phyloP scores from a whole-genome alignment of 2,797 vertebrate genomes.

The Adrianichthys oophorus region DNA sequence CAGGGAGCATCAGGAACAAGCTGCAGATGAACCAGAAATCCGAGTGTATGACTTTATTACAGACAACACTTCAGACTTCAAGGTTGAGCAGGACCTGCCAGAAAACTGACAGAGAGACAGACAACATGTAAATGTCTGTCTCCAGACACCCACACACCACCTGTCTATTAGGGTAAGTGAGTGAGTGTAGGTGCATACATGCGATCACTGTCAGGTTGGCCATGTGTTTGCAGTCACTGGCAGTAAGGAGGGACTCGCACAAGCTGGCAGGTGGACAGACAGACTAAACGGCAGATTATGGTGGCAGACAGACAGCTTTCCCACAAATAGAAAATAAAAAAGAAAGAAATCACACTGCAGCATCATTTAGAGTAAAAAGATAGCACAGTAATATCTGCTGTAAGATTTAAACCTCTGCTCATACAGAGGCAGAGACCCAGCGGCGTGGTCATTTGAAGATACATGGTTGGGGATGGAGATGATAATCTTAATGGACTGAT shows the following conservation, averaged over 20 bases:
- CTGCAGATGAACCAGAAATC: neutral
- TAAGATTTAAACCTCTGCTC: constrained; percentile 64
- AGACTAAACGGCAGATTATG: constrained; percentile 46
- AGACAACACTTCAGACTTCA: constrained; percentile 20
- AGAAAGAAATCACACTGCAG: constrained; percentile 19
- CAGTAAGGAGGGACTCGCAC: constrained; percentile 43
- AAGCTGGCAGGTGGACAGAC: constrained; percentile 30
- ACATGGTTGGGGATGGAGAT: constrained; percentile 55
- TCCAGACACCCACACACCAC: constrained; percentile 46
- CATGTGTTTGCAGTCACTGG: constrained; percentile 61
- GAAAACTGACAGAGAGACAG: constrained; percentile 38
- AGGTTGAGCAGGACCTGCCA: constrained; percentile 27
- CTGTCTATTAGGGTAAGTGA: constrained; percentile 57
- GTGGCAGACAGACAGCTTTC: constrained; percentile 40
- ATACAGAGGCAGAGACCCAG: constrained; percentile 31
- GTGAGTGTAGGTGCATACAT: constrained; percentile 48
- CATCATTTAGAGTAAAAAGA: constrained; percentile 45
- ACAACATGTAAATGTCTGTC: constrained; percentile 53
- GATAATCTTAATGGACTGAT: constrained; percentile 77
- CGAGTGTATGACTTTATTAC: constrained; percentile 11
- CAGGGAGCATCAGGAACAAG: neutral
- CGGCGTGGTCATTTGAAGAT: constrained; percentile 53
- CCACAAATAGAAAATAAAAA: constrained; percentile 7
- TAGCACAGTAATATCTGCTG: constrained; percentile 46
- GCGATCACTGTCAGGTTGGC: constrained; percentile 55